Conservation (phyloP, 2,797 vertebrate genomes). For the Megalops cyprinoides region DNA sequence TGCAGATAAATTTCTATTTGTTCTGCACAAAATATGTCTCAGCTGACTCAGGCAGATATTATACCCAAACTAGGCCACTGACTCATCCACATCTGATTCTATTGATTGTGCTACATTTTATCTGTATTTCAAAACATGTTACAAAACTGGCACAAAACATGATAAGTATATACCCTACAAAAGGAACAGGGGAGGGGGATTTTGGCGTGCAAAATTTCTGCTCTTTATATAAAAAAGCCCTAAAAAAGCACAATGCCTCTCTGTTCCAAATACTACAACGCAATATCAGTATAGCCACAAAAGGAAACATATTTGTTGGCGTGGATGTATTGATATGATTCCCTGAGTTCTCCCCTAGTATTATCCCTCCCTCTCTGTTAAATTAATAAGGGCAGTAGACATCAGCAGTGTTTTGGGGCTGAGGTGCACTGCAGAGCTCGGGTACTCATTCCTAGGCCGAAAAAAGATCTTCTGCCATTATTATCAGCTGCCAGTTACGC, state of each 20-base stretch:
- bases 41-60: too few relatives aligned
- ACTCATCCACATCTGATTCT: too few relatives aligned
- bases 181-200: background rate
- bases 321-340: background rate
- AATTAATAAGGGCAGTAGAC: conserved; percentile 1
- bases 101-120: too few relatives aligned
- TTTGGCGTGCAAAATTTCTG: background rate
- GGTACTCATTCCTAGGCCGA: background rate
- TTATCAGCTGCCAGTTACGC: background rate
- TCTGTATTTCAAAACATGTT: too few relatives aligned
- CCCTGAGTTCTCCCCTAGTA: background rate
- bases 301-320: background rate
- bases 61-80: too few relatives aligned
- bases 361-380: background rate
- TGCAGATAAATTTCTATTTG: too few relatives aligned
- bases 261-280: background rate
- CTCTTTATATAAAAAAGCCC: background rate
- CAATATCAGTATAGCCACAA: background rate
- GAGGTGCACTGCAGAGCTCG: background rate
- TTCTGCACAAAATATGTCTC: too few relatives aligned
- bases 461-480: background rate
- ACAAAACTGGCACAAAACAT: too few relatives aligned
- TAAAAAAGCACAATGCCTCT: background rate
- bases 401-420: too few relatives aligned
- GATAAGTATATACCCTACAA: too few relatives aligned